Base-by-base conservation (phyloP, 2,113 vertebrate species). In the Vidua chalybeata region DNA sequence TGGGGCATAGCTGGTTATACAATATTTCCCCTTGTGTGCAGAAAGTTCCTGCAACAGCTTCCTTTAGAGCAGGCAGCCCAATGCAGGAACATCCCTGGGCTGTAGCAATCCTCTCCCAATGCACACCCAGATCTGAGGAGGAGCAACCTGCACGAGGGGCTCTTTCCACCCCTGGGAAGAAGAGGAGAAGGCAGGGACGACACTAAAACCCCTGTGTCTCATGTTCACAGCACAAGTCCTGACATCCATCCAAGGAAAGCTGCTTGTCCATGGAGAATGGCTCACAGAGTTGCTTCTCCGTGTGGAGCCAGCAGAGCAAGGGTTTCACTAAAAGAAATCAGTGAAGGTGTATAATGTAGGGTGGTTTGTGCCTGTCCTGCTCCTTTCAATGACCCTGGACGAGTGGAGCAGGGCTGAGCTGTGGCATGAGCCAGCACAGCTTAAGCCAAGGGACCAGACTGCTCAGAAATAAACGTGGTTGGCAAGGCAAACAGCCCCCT, bases 271-370 rank as follows among this genome's bases (percentile, higher is more conserved):
- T 23, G 24, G 22, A 55, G 39, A 19, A 11, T 1, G 1, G 28
- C 48, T 75, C 35, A 30, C 59, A 35, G 33, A 23, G 8, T 9
- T 0, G 0, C 19, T 76, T 62, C 62, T 37, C n/a, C 0, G 0
- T 0, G 0, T 7, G 21, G 33, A 64, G 7, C 39, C 0, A 2
- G 8, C 58, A 79, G 39, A 75, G 63, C 3, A 37, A 43, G 19
- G 0, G 0, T 58, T 75, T 62, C 67, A 46, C 26, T 15, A 3
- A 45, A 35, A 30, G 4, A 61, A 71, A 74, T 2, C 7, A 30
- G 45, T 37, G 58, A 46, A 33, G 1, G 0, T 6, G 9, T 13
- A 12, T 3, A 11, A 59, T 0, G 0, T 10, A 69, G 13, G 21
- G 15, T 41, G 46, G 5, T 41, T 71, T 45, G 37, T 54, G 28